Evolutionary conservation across 2,113 vertebrate species (phyloP).

Genomic region (Pleuronectes platessa): DNA sequence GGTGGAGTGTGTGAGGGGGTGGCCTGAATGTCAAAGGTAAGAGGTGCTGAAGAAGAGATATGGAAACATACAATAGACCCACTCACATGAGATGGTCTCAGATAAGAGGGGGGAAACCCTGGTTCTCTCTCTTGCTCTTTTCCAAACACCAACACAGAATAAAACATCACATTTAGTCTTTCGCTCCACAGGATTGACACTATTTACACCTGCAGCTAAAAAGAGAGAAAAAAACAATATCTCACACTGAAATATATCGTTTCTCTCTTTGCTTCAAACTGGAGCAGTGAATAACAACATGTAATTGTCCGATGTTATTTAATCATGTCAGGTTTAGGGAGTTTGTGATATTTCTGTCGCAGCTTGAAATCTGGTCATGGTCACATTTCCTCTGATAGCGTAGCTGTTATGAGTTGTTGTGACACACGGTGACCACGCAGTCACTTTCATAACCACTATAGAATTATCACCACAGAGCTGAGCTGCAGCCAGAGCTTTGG

Average conservation of each 20-base stretch:
- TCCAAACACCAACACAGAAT: slow-evolving; percentile 43
- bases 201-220: slow-evolving; percentile 19
- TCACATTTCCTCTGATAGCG: neutral
- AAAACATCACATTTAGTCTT: slow-evolving; percentile 47
- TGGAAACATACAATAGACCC: slow-evolving; percentile 72
- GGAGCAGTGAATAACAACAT: neutral
- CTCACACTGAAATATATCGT: neutral
- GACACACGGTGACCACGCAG: neutral
- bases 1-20: slow-evolving; percentile 73
- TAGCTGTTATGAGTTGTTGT: neutral
- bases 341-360: neutral
- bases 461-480: neutral
- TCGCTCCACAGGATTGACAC: slow-evolving; percentile 45
- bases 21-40: slow-evolving; percentile 81
- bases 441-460: neutral
- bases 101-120: slow-evolving; percentile 67
- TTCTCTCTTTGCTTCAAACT: neutral
- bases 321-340: neutral
- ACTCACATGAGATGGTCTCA: slow-evolving; percentile 55
- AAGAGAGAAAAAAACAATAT: slow-evolving; percentile 9
- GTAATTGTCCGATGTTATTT: slow-evolving; percentile 2
- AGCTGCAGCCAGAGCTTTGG: neutral
- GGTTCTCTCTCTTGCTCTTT: slow-evolving; percentile 24
- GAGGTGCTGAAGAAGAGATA: slow-evolving; percentile 58
- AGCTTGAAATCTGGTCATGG: neutral